A percentile compares a stretch with the other conserved stretches of the same genome.
Evolutionary conservation across 2,113 vertebrate species (phyloP).

Genomic region (Dendrocopos noguchii): DNA sequence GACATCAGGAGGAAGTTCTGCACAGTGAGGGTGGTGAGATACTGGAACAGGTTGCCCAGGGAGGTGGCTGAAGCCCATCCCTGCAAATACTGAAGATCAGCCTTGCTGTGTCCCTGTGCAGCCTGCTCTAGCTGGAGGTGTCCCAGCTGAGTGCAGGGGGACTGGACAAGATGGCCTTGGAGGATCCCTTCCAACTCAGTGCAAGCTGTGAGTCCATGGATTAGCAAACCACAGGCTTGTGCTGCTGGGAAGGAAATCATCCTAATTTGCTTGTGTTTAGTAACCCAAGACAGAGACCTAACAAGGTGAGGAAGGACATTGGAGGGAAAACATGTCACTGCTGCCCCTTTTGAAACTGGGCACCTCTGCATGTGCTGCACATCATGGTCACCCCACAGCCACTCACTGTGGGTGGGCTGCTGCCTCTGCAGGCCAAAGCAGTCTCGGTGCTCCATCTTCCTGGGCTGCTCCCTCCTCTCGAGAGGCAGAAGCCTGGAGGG

Average conservation of each 20-base stretch:
- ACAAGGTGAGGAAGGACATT: not conserved
- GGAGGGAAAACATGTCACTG: not conserved
- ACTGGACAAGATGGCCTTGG: too few species aligned
- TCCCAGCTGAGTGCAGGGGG: too few species aligned
- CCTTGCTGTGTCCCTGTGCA: too few species aligned
- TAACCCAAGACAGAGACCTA: not conserved
- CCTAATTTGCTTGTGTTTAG: not conserved
- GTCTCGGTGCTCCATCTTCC: accelerated
- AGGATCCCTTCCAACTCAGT: too few species aligned
- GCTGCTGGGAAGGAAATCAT: not conserved
- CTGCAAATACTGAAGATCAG: too few species aligned
- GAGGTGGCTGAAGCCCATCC: too few species aligned
- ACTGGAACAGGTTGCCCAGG: too few species aligned
- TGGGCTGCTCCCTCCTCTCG: not conserved
- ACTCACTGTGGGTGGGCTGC: not conserved
- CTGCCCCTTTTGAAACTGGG: not conserved
- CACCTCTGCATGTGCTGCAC: accelerated
- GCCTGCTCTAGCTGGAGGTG: too few species aligned
- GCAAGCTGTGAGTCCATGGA: too few species aligned
- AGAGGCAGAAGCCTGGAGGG: accelerated
- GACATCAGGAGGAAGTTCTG: too few species aligned
- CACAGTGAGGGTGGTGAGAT: too few species aligned
- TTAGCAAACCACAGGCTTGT: not conserved
- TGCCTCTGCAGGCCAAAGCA: not conserved
- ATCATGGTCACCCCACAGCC: accelerated